These are phyloP conservation scores for Harmothoe impar DNA, from an alignment of 2,888 invertebrate species.

Conservation along the genomic window DNA sequence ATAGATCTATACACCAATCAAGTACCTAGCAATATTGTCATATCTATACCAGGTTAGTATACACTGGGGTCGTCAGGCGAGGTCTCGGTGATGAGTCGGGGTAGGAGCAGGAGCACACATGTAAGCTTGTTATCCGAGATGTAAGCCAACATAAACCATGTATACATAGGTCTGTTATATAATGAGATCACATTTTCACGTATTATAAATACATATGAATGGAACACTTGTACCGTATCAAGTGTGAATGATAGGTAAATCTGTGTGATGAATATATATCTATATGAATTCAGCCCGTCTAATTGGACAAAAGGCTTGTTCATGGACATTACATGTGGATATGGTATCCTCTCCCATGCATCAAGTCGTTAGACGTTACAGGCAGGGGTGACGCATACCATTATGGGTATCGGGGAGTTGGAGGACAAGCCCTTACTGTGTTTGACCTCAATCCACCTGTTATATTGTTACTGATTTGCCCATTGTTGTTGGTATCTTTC, in stretches of 20 bases:
- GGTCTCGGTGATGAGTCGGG: background rate
- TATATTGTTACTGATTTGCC: background rate
- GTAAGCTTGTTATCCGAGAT: background rate
- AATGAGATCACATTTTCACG: no score
- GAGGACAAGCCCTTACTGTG: background rate
- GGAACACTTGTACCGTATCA: background rate
- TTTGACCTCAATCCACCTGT: no score
- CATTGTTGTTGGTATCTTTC: constrained; percentile 14
- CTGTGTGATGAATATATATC: background rate
- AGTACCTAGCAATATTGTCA: background rate
- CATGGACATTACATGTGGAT: background rate
- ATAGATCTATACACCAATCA: constrained; percentile 3
- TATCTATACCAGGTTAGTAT: background rate
- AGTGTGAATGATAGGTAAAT: background rate
- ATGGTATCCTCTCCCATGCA: background rate
- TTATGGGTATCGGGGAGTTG: background rate
- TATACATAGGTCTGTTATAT: background rate
- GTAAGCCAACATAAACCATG: background rate
- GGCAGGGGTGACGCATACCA: no score
- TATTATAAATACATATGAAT: background rate
- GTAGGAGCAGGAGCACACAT: background rate
- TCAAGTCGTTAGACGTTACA: background rate
- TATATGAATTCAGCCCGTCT: background rate
- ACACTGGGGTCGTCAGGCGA: background rate
- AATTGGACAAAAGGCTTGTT: constrained; percentile 1